phyloP scores from a whole-genome alignment of 2,888 invertebrate genomes.

The Chrysolina americana region DNA sequence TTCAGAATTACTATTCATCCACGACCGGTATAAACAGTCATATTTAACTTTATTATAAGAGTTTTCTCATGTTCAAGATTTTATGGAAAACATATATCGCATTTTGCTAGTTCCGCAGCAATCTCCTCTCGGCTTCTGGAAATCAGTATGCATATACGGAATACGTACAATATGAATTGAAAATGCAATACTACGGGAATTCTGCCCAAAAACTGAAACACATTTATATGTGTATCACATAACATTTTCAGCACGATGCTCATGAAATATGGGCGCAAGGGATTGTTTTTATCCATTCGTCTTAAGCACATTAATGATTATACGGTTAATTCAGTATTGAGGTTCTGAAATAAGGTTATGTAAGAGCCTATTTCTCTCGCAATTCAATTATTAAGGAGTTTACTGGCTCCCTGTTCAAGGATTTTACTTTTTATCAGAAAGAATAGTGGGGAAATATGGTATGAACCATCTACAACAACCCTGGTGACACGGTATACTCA shows the following conservation, averaged over 20 bases:
- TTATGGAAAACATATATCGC: conserved; percentile 4
- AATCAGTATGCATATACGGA: conserved; percentile 12
- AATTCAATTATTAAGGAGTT: too few relatives aligned
- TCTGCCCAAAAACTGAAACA: not conserved
- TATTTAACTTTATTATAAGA: not conserved
- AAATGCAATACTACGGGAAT: not conserved
- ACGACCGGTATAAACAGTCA: not conserved
- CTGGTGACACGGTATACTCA: too few relatives aligned
- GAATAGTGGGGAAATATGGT: too few relatives aligned
- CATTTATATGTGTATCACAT: not conserved
- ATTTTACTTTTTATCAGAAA: too few relatives aligned
- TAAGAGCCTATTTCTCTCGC: too few relatives aligned
- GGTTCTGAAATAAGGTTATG: too few relatives aligned
- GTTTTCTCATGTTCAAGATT: conserved; percentile 5
- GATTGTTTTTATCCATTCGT: too few relatives aligned
- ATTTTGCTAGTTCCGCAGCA: not conserved
- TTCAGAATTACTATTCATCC: not conserved
- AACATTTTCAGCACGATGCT: not conserved
- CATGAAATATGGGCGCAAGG: not conserved
- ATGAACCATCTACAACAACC: too few relatives aligned
- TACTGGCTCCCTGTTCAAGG: too few relatives aligned
- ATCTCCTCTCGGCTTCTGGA: not conserved
- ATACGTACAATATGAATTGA: conserved; percentile 1
- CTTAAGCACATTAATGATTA: too few relatives aligned
- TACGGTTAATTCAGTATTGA: too few relatives aligned